Base-by-base conservation (phyloP, 2,888 invertebrate species). In the Spilarctia lutea region DNA sequence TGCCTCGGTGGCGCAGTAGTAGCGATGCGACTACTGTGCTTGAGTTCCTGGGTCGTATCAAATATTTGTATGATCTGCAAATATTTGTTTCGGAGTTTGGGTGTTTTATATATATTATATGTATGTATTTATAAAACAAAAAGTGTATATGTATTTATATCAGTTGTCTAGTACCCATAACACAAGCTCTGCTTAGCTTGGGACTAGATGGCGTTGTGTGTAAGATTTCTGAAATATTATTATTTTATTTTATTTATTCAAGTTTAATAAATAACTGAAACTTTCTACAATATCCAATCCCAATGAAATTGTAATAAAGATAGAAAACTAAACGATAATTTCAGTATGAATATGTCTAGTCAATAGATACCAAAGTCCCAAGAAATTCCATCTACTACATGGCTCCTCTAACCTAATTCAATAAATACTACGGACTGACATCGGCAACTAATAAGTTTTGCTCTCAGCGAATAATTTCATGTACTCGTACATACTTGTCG, bases 381-480 rank as follows among this genome's bases (percentile, higher is more conserved):
- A 8, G 11, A 30, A 42, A 24, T 52, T 24, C 6, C 27, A 2
- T 52, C 42, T 56, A 27, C 45, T 27, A 16, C 10, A 39, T 71
- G 70, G 75, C 39, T 18, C 6, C 66, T 66, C 70, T 70, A 75
- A n/a, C 24, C n/a, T 30, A 74, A 70, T 56, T 70, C 63, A 74
- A 70, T 70, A 74, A 56, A 66, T 70, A 74, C 72, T 69, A 56
- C 56, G 10, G n/a, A 39, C 56, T 70, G 69, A 63, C 68, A 73
- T 68, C 16, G 42, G 42, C 42, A 65, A 73, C 72, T 75, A 77
- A 75, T 77, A 77, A 75, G 70, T 75, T 70, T 70, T 24, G 66
- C 66, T 70, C 66, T 75, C 66, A 67, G 60, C 60, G 39, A 74
- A 70, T 75, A 70, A 75, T 75, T 75, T 70, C 27, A 42, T 70